Percentiles rank a stretch among this genome's conserved stretches.
Conservation (phyloP, 2,888 invertebrate genomes). For the Ptychoptera albimana region DNA sequence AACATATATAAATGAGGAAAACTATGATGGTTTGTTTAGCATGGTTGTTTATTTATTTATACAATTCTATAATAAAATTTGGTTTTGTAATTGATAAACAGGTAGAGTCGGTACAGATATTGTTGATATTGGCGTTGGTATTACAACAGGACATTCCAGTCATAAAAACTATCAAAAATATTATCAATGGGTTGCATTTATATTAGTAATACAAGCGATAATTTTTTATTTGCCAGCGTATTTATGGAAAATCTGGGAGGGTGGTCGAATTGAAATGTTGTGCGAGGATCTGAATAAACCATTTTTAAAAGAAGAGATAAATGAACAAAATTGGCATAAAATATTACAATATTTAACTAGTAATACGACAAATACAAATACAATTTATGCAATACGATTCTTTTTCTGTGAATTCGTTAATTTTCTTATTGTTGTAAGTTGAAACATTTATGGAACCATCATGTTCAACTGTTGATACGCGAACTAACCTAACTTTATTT, state of each 20-base stretch:
- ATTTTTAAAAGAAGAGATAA: constrained; percentile 8
- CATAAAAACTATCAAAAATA: constrained; percentile 23
- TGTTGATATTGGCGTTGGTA: neutral
- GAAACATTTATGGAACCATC: neutral
- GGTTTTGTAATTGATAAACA: neutral
- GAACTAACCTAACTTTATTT: too few species aligned
- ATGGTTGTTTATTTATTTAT: neutral
- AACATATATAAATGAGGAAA: constrained; percentile 37
- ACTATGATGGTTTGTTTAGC: constrained; percentile 1
- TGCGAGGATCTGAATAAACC: constrained; percentile 21
- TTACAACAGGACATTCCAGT: neutral
- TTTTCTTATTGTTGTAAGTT: constrained; percentile 52
- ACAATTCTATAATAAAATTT: neutral
- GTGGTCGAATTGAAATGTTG: constrained; percentile 31
- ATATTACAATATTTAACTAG: constrained; percentile 28
- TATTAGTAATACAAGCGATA: constrained; percentile 22
- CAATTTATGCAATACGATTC: constrained; percentile 43
- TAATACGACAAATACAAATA: neutral
- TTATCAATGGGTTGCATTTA: constrained; percentile 27
- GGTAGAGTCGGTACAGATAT: neutral
- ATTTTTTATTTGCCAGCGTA: constrained; percentile 25
- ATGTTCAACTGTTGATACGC: too few species aligned
- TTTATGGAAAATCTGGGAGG: constrained; percentile 27
- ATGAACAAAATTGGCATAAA: constrained; percentile 28
- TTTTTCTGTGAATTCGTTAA: constrained; percentile 58